Evolutionary conservation across 1,140 invertebrate genomes (phyloP), one percentile per base, ranked within the genome.

Genomic region (Hypothenemus hampei): DNA sequence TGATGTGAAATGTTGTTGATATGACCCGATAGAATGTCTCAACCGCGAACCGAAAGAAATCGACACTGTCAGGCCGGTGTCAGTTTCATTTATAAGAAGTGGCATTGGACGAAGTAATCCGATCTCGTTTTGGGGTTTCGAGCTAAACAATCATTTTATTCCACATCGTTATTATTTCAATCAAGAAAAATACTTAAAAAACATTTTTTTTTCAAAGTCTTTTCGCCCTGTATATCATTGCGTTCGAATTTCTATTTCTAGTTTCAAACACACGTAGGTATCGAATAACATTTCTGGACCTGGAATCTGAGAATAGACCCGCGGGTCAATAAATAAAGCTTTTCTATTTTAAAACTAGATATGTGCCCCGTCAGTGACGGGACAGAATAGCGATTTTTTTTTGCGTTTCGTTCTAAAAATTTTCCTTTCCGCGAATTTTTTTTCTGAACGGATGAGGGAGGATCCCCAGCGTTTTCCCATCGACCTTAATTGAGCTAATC

Each of bases 261-360:
- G 56, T 51, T 40, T 20, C n/a, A n/a, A n/a, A n/a, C n/a, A n/a
- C n/a, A n/a, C n/a, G 16, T 45, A 39, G 56, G 56, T 58, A 58
- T 58, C 56, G 49, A 31, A 58, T 58, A 48, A 58, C 56, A 44
- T 51, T 36, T 47, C 47, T 58, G 49, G 56, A 58, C 56, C 56
- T 51, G 56, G 56, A 51, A 58, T 51, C 56, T 58, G 56, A 58
- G 56, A 58, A 58, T 58, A 58, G 56, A 46, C 43, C 21, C 39
- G 29, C 56, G 31, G 47, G 29, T n/a, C n/a, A n/a, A n/a, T n/a
- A n/a, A n/a, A n/a, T n/a, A n/a, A n/a, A n/a, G n/a, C n/a, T n/a
- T 45, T 40, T 46, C 56, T 58, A 58, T 58, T 58, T 58, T 58
- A 58, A n/a, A 47, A 58, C 54, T 45, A 50, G 35, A 49, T 36